Evolutionary conservation across 2,113 vertebrate species (phyloP), one percentile per base, ranked within the genome.

Genomic region (Rhynchomys soricoides): DNA sequence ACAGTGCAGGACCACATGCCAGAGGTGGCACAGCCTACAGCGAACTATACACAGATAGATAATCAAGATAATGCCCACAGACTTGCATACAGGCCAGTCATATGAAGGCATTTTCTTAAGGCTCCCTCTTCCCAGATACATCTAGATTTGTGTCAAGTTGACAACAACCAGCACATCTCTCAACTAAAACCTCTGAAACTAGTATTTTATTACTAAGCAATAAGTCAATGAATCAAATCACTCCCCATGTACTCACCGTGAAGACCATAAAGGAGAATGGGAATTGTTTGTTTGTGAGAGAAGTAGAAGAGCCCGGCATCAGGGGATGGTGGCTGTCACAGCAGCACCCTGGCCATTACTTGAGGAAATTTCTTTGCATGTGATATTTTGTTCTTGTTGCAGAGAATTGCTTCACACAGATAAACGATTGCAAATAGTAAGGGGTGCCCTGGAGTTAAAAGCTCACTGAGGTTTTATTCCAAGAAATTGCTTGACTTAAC

Each of bases 371-470:
- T 85, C 48, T 87, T 85, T 45, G 24, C 74, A 31, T 26, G 29
- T 29, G 12, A 17, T 62, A 52, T 93, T 94, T 95, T 92, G 87
- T 81, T 97, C 94, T 75, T 31, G 70, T 96, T 93, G 88, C 93
- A 95, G 71, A 96, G 75, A 95, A 92, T 31, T 97, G 94, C 94
- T 96, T 96, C 92, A 96, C 96, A 89, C 95, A 96, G 75, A 73
- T 88, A 96, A 97, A 71, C 48, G 74, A 79, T 77, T 96, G 96
- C 79, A 98, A 96, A 97, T n/a, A 93, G 93, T 71, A 89, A 96
- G 82, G 78, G 96, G 81, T 86, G 78, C 26, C 92, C 50, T 90
- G 70, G 45, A 96, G 83, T 90, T 92, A 93, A 81, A 96, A 88
- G 70, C 77, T 55, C 37, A 92, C 55, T 90, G 57, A 94, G 62